Evolutionary conservation across 2,888 invertebrate genomes (phyloP).

Genomic region (Epinotia nisella): DNA sequence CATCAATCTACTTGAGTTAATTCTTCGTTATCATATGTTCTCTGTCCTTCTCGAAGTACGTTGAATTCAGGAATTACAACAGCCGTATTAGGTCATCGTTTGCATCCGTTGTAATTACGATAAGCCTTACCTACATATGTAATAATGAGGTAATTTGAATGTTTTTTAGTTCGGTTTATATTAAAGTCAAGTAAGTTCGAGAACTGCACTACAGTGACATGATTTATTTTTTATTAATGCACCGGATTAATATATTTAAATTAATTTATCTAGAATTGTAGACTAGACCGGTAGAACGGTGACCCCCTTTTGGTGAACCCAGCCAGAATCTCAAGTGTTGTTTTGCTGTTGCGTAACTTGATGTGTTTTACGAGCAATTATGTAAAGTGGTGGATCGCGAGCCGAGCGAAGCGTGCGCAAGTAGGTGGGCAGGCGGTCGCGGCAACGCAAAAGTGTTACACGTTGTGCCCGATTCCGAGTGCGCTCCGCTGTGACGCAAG

Average conservation of each 20-base stretch:
- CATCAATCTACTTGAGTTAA: neutral
- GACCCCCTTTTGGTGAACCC: slow-evolving; percentile 63
- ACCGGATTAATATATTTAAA: slow-evolving; percentile 9
- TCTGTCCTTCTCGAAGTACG: neutral
- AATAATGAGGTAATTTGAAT: slow-evolving; percentile 8
- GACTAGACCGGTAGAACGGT: slow-evolving; percentile 59
- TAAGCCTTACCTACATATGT: neutral
- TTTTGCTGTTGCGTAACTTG: slow-evolving; percentile 74
- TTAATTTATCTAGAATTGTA: slow-evolving; percentile 51
- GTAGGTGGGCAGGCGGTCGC: slow-evolving; percentile 65
- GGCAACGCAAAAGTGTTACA: slow-evolving; percentile 82
- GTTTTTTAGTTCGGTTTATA: too few relatives aligned
- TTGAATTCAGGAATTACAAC: slow-evolving; percentile 12
- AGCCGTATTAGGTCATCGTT: slow-evolving; percentile 9
- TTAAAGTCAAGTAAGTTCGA: too few relatives aligned
- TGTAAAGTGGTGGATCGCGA: slow-evolving; percentile 76
- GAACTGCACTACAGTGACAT: too few relatives aligned
- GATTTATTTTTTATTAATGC: neutral
- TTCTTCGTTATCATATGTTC: slow-evolving; percentile 3
- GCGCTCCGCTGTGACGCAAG: slow-evolving; percentile 70
- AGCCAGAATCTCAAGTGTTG: slow-evolving; percentile 72
- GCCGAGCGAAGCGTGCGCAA: slow-evolving; percentile 55
- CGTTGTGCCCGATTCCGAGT: slow-evolving; percentile 73
- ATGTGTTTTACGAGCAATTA: slow-evolving; percentile 79
- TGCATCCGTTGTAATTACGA: slow-evolving; percentile 19